Evolutionary conservation across 2,888 invertebrate species (phyloP).

Genomic region (Oegoconia quadripuncta): DNA sequence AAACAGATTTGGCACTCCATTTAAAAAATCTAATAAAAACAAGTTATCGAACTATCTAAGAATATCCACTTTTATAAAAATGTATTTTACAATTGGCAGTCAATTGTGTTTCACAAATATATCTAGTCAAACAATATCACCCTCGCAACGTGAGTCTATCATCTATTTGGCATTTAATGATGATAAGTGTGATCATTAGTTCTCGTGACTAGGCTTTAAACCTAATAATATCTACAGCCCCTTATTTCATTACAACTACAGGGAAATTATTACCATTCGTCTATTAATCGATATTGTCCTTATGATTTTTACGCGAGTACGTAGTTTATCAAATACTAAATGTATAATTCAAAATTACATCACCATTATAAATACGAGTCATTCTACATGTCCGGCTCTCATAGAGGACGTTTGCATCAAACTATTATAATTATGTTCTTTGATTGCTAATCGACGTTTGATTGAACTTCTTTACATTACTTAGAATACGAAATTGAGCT

Average conservation of each 20-base stretch:
- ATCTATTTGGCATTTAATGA: constrained; percentile 61
- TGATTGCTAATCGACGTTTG: constrained; percentile 55
- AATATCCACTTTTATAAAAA: constrained; percentile 71
- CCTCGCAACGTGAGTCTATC: constrained; percentile 52
- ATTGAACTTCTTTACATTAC: constrained; percentile 59
- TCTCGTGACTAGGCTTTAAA: constrained; percentile 48
- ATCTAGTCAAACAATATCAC: constrained; percentile 70
- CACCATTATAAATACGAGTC: constrained; percentile 52
- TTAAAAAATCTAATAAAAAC: constrained; percentile 66
- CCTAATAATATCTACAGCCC: constrained; percentile 67
- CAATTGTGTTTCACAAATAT: constrained; percentile 67
- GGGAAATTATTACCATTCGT: constrained; percentile 66
- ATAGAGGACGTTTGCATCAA: constrained; percentile 67
- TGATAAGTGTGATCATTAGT: constrained; percentile 50
- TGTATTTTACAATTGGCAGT: constrained; percentile 74
- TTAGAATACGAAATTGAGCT: constrained; percentile 75
- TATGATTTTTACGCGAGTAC: constrained; percentile 77
- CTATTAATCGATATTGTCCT: constrained; percentile 76
- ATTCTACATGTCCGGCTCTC: constrained; percentile 65
- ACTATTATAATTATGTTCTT: constrained; percentile 47
- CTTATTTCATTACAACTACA: constrained; percentile 58
- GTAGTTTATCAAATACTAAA: constrained; percentile 74
- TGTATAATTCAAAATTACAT: constrained; percentile 61
- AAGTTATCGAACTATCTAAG: constrained; percentile 71
- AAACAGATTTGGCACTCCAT: constrained; percentile 66